A percentile compares a stretch with the other conserved stretches of the same genome.
Conservation (phyloP, 2,113 vertebrate genomes). For the Chascanopsetta lugubris region DNA sequence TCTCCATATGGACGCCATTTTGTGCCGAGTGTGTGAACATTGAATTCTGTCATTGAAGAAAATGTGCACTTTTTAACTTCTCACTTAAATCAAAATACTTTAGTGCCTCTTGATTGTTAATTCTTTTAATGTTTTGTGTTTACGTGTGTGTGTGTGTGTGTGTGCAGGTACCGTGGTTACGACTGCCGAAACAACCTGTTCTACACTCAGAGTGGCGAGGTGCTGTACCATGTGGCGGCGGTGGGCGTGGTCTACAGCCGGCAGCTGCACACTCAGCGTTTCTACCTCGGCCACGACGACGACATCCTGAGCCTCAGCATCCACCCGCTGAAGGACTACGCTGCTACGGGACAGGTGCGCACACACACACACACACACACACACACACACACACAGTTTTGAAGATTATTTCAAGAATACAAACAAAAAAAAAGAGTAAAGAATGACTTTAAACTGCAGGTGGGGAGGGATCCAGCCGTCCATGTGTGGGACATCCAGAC, state of each 20-base stretch:
- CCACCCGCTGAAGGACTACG: slow-evolving; percentile 93
- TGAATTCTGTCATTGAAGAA: no score
- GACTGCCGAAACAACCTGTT: slow-evolving; percentile 97
- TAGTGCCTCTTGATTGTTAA: no score
- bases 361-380: slow-evolving; percentile 12
- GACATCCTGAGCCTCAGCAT: slow-evolving; percentile 93
- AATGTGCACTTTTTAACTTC: no score
- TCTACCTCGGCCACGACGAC: slow-evolving; percentile 95
- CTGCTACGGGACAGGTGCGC: slow-evolving; percentile 91
- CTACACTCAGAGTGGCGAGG: slow-evolving; percentile 93
- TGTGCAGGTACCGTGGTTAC: slow-evolving; percentile 89
- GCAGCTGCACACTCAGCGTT: slow-evolving; percentile 90
- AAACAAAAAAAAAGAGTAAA: neutral
- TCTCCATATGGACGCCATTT: no score
- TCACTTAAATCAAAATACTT: no score
- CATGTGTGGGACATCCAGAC: slow-evolving; percentile 96
- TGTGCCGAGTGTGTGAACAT: no score
- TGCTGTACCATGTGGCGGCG: slow-evolving; percentile 94
- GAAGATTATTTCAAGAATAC: neutral
- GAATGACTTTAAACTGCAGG: no score
- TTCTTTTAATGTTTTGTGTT: no score
- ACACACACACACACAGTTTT: neutral
- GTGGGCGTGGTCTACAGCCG: slow-evolving; percentile 91
- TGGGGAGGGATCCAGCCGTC: slow-evolving; percentile 93
- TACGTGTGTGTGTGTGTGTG: no score